A percentile compares a stretch with the other conserved stretches of the same genome.
Evolutionary conservation across 2,113 vertebrate genomes (phyloP).

Genomic region (Hippocampus zosterae): DNA sequence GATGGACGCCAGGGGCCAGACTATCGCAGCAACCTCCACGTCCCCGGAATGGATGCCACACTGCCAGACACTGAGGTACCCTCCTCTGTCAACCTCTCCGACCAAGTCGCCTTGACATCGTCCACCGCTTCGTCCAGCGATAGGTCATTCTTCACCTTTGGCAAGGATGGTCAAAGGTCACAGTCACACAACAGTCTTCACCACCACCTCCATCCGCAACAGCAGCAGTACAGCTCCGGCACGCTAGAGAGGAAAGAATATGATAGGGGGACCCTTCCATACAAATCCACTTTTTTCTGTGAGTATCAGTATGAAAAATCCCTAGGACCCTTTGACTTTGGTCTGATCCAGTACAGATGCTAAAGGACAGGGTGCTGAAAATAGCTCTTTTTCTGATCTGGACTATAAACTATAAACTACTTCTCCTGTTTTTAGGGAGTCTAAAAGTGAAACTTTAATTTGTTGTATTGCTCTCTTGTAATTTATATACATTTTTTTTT

Average conservation of each 20-base stretch:
- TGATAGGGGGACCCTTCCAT: constrained; percentile 93
- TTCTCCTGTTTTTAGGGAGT: constrained; percentile 43
- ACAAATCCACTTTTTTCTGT: constrained; percentile 98
- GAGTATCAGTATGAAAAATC: constrained; percentile 83
- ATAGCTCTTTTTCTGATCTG: constrained; percentile 59
- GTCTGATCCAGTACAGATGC: constrained; percentile 65
- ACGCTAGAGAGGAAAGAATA: constrained; percentile 96
- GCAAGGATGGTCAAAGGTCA: constrained; percentile 84
- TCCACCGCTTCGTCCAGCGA: constrained; percentile 68
- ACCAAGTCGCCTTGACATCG: constrained; percentile 60
- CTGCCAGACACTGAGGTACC: constrained; percentile 97
- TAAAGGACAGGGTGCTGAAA: constrained; percentile 44
- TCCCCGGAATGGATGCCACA: constrained; percentile 94
- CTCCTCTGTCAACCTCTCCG: constrained; percentile 58
- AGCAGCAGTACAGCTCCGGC: constrained; percentile 71
- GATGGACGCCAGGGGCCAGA: constrained; percentile 95
- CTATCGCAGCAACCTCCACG: constrained; percentile 98
- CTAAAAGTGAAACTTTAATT: constrained; percentile 30
- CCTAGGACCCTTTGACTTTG: constrained; percentile 65
- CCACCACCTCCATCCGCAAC: constrained; percentile 67
- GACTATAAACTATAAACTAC: constrained; percentile 35
- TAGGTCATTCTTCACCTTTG: constrained; percentile 98
- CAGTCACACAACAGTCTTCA: constrained; percentile 88
- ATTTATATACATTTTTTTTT: constrained; percentile 24
- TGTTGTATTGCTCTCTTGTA: constrained; percentile 27